phyloP scores from a whole-genome alignment of 2,797 vertebrate species.

The Sebastes matsubarae region DNA sequence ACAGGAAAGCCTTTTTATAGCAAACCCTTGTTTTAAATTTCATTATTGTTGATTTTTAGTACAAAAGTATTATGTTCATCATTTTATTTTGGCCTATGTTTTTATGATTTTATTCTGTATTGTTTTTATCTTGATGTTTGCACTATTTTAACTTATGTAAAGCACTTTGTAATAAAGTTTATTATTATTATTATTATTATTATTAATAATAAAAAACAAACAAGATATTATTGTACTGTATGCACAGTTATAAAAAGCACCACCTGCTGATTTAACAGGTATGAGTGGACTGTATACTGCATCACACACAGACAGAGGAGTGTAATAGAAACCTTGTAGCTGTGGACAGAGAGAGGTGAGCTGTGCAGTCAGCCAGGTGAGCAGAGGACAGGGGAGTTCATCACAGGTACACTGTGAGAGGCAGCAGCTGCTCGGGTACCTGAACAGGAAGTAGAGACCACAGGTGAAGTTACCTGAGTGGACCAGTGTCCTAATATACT shows the following conservation, averaged over 20 bases:
- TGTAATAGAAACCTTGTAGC: slow-evolving; percentile 48
- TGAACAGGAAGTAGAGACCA: slow-evolving; percentile 31
- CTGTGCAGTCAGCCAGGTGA: slow-evolving; percentile 79
- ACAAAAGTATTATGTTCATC: too few relatives aligned
- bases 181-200: too few relatives aligned
- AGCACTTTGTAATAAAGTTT: too few relatives aligned
- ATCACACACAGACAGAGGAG: neutral
- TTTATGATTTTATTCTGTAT: too few relatives aligned
- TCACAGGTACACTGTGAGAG: slow-evolving; percentile 74
- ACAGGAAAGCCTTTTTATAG: too few relatives aligned
- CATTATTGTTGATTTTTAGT: too few relatives aligned
- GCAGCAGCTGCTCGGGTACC: slow-evolving; percentile 72
- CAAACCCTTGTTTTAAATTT: too few relatives aligned
- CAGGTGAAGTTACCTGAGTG: neutral
- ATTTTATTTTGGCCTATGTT: too few relatives aligned
- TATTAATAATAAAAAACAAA: too few relatives aligned
- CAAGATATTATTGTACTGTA: neutral
- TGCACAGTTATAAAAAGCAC: neutral
- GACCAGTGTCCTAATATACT: too few relatives aligned
- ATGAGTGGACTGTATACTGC: neutral
- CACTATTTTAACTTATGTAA: too few relatives aligned
- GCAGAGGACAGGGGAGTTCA: slow-evolving; percentile 81
- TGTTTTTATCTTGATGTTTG: too few relatives aligned
- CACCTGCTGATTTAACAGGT: neutral
- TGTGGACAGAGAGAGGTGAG: slow-evolving; percentile 62